Percentiles rank a stretch among this genome's conserved stretches.
Evolutionary conservation across 2,888 invertebrate species (phyloP).

Genomic region (Chelonus formosanus): DNA sequence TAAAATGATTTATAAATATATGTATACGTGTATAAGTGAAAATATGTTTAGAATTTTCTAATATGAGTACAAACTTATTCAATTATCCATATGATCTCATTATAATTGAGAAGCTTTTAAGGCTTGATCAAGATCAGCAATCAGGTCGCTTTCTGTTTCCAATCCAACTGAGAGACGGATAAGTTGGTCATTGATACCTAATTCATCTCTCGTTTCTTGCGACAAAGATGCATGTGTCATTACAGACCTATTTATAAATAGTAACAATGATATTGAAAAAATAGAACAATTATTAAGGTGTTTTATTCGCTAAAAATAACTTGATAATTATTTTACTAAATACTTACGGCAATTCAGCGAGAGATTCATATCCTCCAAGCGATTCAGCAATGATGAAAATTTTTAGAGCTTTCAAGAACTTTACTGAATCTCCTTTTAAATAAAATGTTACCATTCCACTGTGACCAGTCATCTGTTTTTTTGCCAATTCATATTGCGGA

Average conservation of each 20-base stretch:
- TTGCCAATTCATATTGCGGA: conserved; percentile 83
- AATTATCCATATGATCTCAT: conserved; percentile 1
- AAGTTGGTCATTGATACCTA: conserved; percentile 86
- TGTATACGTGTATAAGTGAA: not conserved
- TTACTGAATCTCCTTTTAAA: conserved; percentile 80
- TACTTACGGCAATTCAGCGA: conserved; percentile 92
- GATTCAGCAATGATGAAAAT: conserved; percentile 91
- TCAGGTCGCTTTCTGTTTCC: conserved; percentile 86
- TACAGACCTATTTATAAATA: conserved; percentile 69
- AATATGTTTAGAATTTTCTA: too few species aligned
- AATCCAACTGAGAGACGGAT: conserved; percentile 90
- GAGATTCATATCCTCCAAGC: conserved; percentile 93
- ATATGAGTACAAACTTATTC: too few species aligned
- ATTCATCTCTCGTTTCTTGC: conserved; percentile 72
- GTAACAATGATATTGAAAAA: conserved; percentile 7
- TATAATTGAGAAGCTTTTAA: conserved; percentile 67
- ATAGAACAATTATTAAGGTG: too few species aligned
- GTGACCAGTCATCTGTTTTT: conserved; percentile 84
- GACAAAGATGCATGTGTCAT: conserved; percentile 98
- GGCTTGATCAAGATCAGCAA: conserved; percentile 85
- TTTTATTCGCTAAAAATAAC: too few species aligned
- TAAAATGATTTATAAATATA: too few species aligned
- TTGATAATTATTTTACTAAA: too few species aligned
- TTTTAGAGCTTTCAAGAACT: conserved; percentile 79
- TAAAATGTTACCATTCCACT: conserved; percentile 94